Percentiles rank a stretch among this genome's conserved stretches.
phyloP scores from a whole-genome alignment of 2,113 vertebrate species.

The Haemorhous mexicanus region DNA sequence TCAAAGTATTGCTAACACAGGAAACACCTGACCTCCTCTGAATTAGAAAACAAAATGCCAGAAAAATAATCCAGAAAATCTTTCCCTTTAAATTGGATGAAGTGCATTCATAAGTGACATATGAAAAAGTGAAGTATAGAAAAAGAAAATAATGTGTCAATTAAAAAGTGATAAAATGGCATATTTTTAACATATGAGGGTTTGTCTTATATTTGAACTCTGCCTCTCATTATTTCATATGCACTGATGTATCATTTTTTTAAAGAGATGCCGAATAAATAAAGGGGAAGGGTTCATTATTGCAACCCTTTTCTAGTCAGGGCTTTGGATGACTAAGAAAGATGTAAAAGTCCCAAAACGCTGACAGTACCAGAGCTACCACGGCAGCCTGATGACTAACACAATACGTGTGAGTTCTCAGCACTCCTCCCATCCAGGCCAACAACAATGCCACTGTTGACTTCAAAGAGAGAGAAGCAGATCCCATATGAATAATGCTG shows the following conservation, averaged over 20 bases:
- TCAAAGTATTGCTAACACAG: neutral
- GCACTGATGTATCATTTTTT: neutral
- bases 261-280: neutral
- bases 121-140: neutral
- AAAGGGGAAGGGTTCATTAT: neutral
- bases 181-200: neutral
- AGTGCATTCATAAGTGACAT: neutral
- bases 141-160: neutral
- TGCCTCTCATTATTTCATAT: neutral
- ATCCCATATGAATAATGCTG: conserved; percentile 53
- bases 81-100: neutral
- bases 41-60: neutral
- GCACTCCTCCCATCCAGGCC: conserved; percentile 49
- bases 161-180: neutral
- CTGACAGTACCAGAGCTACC: conserved; percentile 52
- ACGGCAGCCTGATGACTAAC: conserved; percentile 53
- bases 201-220: neutral
- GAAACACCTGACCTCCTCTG: neutral
- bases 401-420: conserved; percentile 33
- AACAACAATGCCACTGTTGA: conserved; percentile 36
- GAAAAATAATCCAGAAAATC: neutral
- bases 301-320: neutral
- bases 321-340: conserved; percentile 41
- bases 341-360: conserved; percentile 16
- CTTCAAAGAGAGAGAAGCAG: conserved; percentile 63